Evolutionary conservation across 2,888 invertebrate species (phyloP).

Genomic region (Mystacides longicornis): DNA sequence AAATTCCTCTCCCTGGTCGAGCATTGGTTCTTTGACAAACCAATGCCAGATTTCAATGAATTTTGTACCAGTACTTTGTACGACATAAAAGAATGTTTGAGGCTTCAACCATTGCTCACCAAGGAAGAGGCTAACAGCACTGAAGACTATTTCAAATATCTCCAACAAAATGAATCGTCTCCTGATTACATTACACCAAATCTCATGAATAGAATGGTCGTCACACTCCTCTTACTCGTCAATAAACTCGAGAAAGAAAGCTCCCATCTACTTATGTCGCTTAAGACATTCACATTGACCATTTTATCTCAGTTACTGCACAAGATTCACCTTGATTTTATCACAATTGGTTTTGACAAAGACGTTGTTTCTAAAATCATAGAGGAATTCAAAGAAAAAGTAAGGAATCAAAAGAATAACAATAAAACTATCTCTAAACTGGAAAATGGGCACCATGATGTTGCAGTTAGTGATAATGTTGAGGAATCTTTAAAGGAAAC

Average conservation of each 20-base stretch:
- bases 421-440: neutral
- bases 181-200: constrained; percentile 57
- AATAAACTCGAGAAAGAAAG: constrained; percentile 65
- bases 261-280: constrained; percentile 73
- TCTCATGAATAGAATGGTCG: constrained; percentile 73
- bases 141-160: constrained; percentile 44
- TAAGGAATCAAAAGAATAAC: constrained; percentile 27
- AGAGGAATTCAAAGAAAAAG: constrained; percentile 33
- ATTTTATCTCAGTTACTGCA: constrained; percentile 67
- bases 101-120: constrained; percentile 42
- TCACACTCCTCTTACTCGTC: constrained; percentile 75
- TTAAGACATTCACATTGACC: constrained; percentile 78
- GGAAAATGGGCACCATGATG: constrained; percentile 30
- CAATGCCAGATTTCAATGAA: constrained; percentile 56
- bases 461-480: too few species aligned
- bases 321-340: constrained; percentile 43
- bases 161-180: constrained; percentile 43
- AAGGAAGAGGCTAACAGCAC: constrained; percentile 49
- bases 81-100: constrained; percentile 66
- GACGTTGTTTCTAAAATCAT: constrained; percentile 39
- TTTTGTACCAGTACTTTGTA: constrained; percentile 63
- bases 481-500: too few species aligned
- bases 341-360: constrained; percentile 40
- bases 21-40: constrained; percentile 57
- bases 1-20: constrained; percentile 54